Conservation (phyloP, 2,888 invertebrate species). For the Cremastobaeus sp. region DNA sequence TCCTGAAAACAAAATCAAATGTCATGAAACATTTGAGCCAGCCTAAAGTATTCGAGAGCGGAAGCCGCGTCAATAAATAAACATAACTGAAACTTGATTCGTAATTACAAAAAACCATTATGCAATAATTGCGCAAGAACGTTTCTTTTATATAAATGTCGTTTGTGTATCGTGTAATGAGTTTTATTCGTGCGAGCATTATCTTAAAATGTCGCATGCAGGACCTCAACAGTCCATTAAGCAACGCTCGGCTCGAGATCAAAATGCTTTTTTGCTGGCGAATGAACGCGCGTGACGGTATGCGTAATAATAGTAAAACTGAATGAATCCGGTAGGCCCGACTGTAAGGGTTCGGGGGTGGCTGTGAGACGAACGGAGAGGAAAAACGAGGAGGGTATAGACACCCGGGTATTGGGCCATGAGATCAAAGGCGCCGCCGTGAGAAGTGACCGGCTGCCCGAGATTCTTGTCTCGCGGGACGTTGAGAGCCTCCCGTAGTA, state of each 20-base stretch:
- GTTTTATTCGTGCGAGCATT: conserved; percentile 47
- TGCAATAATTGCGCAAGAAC: conserved; percentile 1
- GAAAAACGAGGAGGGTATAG: conserved; percentile 64
- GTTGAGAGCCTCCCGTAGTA: conserved; percentile 69
- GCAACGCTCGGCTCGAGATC: conserved; percentile 50
- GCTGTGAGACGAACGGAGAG: conserved; percentile 44
- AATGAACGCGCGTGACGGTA: conserved; percentile 71
- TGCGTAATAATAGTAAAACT: conserved; percentile 76
- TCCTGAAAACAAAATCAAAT: too few species aligned
- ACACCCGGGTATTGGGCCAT: conserved; percentile 68
- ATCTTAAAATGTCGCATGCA: conserved; percentile 51
- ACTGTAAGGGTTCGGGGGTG: conserved; percentile 53
- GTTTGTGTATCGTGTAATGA: conserved; percentile 36
- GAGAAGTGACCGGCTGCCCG: conserved; percentile 76
- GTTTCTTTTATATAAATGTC: background rate
- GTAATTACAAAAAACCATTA: conserved; percentile 8
- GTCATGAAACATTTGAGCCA: too few species aligned
- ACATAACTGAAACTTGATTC: too few species aligned
- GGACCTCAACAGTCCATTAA: conserved; percentile 55
- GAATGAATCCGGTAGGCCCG: conserved; percentile 68
- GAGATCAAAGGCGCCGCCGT: conserved; percentile 76
- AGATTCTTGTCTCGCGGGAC: conserved; percentile 76
- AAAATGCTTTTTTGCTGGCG: conserved; percentile 61
- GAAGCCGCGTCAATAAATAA: too few species aligned
- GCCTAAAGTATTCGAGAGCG: too few species aligned